Conservation (phyloP, 92 coral and sea anemone species). For the Zoanthus solanderi region DNA sequence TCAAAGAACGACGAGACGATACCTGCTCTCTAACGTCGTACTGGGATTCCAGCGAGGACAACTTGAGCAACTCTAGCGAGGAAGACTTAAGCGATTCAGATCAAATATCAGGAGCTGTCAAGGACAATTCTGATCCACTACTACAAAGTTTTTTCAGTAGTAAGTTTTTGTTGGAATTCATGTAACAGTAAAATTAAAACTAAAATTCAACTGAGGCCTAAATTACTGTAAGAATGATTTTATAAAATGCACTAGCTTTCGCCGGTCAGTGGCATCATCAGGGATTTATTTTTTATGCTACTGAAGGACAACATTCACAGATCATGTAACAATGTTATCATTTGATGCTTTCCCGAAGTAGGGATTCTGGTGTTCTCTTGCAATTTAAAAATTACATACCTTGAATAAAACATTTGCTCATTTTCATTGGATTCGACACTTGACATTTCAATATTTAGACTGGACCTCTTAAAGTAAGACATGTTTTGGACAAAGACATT, state of each 20-base stretch:
- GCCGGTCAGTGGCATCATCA: no score
- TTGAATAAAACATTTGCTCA: not conserved
- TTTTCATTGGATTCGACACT: not conserved
- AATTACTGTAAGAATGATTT: no score
- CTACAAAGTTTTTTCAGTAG: not conserved
- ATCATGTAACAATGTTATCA: not conserved
- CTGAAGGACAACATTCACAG: no score
- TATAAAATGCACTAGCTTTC: no score
- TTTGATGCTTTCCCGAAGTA: not conserved
- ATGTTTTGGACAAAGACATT: not conserved
- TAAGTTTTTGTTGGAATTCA: not conserved
- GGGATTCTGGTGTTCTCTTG: not conserved
- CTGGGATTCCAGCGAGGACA: constrained; percentile 22
- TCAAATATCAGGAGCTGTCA: constrained; percentile 3
- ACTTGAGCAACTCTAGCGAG: not conserved
- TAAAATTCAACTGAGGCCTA: no score
- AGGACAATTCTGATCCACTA: constrained; percentile 18
- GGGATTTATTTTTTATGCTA: no score
- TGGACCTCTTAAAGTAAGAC: not conserved
- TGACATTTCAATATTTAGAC: not conserved
- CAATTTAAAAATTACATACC: not conserved
- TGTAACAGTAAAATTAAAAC: not conserved
- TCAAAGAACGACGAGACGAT: not conserved
- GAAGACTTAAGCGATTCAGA: not conserved
- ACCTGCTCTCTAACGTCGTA: not conserved